Percentiles rank a stretch among this genome's conserved stretches.
These are phyloP conservation scores for Sphaeridia pumilis DNA, from an alignment of 2,888 invertebrate species.

Conservation along the genomic window DNA sequence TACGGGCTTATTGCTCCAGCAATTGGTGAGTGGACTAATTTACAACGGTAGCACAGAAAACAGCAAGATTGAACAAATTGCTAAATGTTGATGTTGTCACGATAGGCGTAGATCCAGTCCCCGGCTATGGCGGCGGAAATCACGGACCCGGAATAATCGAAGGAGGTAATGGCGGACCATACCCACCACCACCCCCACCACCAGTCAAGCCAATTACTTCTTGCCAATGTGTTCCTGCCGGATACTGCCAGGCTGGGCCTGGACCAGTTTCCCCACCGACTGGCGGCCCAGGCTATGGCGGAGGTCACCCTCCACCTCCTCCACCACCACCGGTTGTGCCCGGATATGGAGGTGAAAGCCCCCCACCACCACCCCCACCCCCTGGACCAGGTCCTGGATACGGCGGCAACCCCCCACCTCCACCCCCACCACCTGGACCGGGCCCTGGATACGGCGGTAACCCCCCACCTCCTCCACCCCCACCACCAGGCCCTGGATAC, in stretches of 20 bases:
- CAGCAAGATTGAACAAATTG: background rate
- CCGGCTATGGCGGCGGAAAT: constrained; percentile 13
- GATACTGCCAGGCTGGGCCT: background rate
- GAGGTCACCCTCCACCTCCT: constrained; percentile 6
- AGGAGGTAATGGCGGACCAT: constrained; percentile 12
- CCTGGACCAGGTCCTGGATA: constrained; percentile 3
- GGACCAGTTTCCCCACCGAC: background rate
- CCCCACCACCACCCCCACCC: background rate
- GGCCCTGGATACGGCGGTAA: background rate
- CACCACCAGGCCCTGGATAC: constrained; percentile 1
- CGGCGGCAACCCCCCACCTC: background rate
- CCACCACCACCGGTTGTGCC: too few relatives aligned
- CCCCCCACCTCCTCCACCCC: constrained; percentile 1
- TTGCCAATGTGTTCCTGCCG: background rate
- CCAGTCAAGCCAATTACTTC: constrained; percentile 2
- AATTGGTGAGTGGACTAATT: constrained; percentile 16
- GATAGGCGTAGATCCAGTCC: constrained; percentile 26
- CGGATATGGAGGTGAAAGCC: constrained; percentile 1
- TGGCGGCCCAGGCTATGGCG: constrained; percentile 6
- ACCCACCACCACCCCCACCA: constrained; percentile 2
- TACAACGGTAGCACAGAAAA: background rate
- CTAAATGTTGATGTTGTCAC: background rate
- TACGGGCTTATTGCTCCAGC: constrained; percentile 28
- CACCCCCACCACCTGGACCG: constrained; percentile 4
- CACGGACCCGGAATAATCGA: constrained; percentile 1